Evolutionary conservation across 2,113 vertebrate species (phyloP).

Genomic region (Chelonoidis abingdonii): DNA sequence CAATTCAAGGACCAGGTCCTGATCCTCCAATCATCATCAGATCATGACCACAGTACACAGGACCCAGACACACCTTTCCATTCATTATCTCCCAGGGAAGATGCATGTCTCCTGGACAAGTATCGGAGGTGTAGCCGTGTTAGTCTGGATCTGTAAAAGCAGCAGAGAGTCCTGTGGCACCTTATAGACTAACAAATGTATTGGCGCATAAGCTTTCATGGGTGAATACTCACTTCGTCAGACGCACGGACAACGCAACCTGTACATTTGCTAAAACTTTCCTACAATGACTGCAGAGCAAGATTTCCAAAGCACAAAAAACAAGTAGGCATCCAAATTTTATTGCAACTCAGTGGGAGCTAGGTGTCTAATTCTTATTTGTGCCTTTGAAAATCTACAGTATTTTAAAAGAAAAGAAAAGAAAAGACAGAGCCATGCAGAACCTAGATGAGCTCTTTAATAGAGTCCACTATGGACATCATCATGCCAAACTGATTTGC

Average conservation of each 20-base stretch:
- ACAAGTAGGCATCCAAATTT: background rate
- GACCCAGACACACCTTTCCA: background rate
- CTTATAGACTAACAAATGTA: too few species aligned
- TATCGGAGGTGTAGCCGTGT: too few species aligned
- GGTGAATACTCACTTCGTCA: too few species aligned
- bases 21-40: background rate
- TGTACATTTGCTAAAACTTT: background rate
- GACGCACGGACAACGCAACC: fast-evolving
- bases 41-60: background rate
- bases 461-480: background rate
- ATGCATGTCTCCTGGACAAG: background rate
- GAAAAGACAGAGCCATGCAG: background rate
- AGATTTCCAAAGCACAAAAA: background rate
- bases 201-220: too few species aligned
- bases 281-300: background rate
- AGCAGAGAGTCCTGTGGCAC: too few species aligned
- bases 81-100: background rate
- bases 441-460: background rate
- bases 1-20: background rate
- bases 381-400: background rate
- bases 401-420: background rate
- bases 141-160: too few species aligned
- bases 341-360: background rate
- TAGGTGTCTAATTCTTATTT: background rate
- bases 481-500: background rate